Conservation (phyloP, 1,140 invertebrate genomes). For the Drosophila willistoni region DNA sequence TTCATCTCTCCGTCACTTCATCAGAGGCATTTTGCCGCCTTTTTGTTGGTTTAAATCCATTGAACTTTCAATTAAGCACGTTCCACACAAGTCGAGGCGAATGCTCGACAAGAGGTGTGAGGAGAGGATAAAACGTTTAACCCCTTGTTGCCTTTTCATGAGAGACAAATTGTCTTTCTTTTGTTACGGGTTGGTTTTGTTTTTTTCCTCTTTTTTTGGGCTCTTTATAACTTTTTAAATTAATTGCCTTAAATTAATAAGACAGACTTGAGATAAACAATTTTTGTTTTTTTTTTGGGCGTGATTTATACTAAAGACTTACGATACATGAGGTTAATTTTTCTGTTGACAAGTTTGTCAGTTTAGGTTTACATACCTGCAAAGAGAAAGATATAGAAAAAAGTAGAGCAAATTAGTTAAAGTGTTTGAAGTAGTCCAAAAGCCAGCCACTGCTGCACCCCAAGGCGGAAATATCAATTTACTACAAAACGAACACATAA, state of each 20-base stretch:
- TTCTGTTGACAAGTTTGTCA: not conserved
- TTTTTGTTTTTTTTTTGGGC: not conserved
- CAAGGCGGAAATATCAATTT: conserved; percentile 62
- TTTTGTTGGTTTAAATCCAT: conserved; percentile 40
- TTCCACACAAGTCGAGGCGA: conserved; percentile 24
- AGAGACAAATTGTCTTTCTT: conserved; percentile 51
- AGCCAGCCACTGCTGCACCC: conserved; percentile 30
- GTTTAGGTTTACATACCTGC: conserved; percentile 34
- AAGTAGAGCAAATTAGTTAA: conserved; percentile 49
- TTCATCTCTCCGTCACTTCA: conserved; percentile 25
- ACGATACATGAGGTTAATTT: conserved; percentile 16
- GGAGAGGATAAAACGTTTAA: conserved; percentile 39
- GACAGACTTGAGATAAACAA: not conserved
- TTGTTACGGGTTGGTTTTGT: conserved; percentile 2
- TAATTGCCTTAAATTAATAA: conserved; percentile 61
- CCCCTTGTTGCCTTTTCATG: conserved; percentile 53
- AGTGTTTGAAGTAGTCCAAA: conserved; percentile 39
- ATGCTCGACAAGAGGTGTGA: not conserved
- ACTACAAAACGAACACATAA: conserved; percentile 36
- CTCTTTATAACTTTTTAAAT: conserved; percentile 47
- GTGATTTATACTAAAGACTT: conserved; percentile 44
- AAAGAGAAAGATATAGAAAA: conserved; percentile 32
- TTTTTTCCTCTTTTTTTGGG: conserved; percentile 15
- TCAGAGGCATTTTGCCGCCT: conserved; percentile 31
- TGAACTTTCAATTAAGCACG: conserved; percentile 64